phyloP scores from a whole-genome alignment of 2,797 vertebrate genomes.

The Sebastes jordani region DNA sequence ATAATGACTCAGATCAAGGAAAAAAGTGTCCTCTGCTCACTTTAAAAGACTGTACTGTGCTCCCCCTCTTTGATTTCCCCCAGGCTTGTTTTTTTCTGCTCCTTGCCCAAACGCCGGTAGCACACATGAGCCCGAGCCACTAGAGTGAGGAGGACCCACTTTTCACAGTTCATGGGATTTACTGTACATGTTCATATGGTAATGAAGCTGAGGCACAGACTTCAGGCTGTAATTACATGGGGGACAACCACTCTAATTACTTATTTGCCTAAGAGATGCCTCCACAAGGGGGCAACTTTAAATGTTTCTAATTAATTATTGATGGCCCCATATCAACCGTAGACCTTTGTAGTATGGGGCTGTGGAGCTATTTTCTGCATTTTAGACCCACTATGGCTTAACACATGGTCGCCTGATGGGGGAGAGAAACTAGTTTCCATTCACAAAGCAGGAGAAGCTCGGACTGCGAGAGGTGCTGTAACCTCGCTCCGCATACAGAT shows the following conservation, averaged over 20 bases:
- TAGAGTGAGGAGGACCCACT: slow-evolving; percentile 47
- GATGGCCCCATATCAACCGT: slow-evolving; percentile 47
- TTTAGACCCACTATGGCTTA: not conserved
- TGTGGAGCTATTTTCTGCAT: slow-evolving; percentile 18
- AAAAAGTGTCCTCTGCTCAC: not conserved
- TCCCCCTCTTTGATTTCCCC: slow-evolving; percentile 19
- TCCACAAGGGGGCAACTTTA: slow-evolving; percentile 66
- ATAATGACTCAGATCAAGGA: slow-evolving; percentile 32
- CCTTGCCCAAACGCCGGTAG: slow-evolving; percentile 9
- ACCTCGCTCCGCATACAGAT: slow-evolving; percentile 10
- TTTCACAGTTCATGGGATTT: slow-evolving; percentile 61
- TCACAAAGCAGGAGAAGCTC: not conserved
- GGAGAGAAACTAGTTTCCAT: slow-evolving; percentile 24
- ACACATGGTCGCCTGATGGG: slow-evolving; percentile 1
- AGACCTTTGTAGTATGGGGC: slow-evolving; percentile 37
- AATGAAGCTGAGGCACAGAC: slow-evolving; percentile 64
- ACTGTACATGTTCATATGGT: slow-evolving; percentile 66
- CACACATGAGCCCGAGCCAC: slow-evolving; percentile 29
- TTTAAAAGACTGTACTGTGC: slow-evolving; percentile 6
- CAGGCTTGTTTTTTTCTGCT: slow-evolving; percentile 17
- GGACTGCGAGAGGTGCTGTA: not conserved
- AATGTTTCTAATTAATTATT: slow-evolving; percentile 79
- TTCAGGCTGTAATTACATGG: slow-evolving; percentile 75
- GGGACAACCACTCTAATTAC: slow-evolving; percentile 75
- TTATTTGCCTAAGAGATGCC: slow-evolving; percentile 72